These are phyloP conservation scores for Gavia stellata DNA, from an alignment of 2,113 vertebrate species.

Conservation along the genomic window DNA sequence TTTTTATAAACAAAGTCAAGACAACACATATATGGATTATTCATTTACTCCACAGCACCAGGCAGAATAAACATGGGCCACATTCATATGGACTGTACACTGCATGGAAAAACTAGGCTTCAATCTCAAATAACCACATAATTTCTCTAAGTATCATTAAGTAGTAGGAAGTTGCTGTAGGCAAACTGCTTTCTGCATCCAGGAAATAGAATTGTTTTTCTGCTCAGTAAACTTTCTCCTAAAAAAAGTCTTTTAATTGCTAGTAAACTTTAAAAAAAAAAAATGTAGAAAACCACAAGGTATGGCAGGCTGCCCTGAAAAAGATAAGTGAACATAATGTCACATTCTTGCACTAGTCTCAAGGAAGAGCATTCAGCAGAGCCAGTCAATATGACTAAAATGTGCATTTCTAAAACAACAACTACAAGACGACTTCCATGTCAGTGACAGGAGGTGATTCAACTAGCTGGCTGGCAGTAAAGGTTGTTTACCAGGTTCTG, in stretches of 20 bases:
- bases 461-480: slow-evolving; percentile 71
- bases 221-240: neutral
- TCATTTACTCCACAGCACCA: neutral
- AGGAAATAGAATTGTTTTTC: neutral
- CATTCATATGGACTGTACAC: neutral
- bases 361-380: slow-evolving; percentile 35
- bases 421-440: slow-evolving; percentile 52
- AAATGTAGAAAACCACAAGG: neutral
- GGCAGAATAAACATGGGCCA: neutral
- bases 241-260: neutral
- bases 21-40: neutral
- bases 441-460: slow-evolving; percentile 75
- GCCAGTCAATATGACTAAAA: slow-evolving; percentile 34
- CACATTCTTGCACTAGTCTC: neutral
- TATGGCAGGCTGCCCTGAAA: neutral
- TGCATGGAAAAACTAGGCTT: neutral
- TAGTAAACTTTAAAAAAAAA: neutral
- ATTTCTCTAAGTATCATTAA: slow-evolving; percentile 1
- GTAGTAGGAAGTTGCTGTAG: neutral
- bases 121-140: neutral
- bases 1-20: neutral
- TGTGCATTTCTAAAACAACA: slow-evolving; percentile 62
- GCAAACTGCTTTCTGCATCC: neutral
- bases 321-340: neutral
- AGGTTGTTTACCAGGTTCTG: slow-evolving; percentile 76